Evolutionary conservation across 2,888 invertebrate species (phyloP).

Genomic region (Scaptomyza reducta): DNA sequence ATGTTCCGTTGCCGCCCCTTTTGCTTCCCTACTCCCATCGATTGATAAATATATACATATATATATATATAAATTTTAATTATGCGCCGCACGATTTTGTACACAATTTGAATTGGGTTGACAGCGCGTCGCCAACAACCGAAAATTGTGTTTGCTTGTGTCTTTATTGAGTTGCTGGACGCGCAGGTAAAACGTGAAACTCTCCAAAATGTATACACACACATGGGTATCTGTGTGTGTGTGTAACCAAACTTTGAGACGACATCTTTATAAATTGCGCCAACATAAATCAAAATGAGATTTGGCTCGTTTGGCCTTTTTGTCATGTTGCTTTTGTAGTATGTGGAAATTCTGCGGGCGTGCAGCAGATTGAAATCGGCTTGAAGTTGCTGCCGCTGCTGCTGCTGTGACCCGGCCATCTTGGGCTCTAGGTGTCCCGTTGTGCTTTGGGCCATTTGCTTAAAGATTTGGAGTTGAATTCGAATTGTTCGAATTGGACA

Average conservation of each 20-base stretch:
- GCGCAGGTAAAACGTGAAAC: conserved; percentile 68
- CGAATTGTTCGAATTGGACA: conserved; percentile 32
- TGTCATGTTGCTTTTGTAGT: too few species aligned
- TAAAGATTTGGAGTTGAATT: conserved; percentile 9
- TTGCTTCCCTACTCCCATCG: neutral
- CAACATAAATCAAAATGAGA: conserved; percentile 73
- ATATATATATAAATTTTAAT: conserved; percentile 68
- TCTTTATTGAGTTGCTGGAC: conserved; percentile 50
- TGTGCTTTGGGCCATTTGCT: conserved; percentile 48
- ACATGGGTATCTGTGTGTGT: conserved; percentile 25
- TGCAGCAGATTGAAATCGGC: conserved; percentile 64
- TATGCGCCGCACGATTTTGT: conserved; percentile 77
- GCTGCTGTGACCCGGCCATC: conserved; percentile 31
- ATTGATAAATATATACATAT: too few species aligned
- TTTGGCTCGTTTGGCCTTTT: conserved; percentile 28
- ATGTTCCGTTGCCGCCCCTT: conserved; percentile 3
- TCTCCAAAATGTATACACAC: conserved; percentile 37
- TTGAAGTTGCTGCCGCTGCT: conserved; percentile 14
- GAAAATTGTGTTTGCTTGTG: conserved; percentile 37
- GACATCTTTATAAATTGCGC: conserved; percentile 76
- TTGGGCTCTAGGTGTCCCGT: conserved; percentile 55
- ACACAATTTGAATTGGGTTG: conserved; percentile 80
- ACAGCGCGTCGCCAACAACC: conserved; percentile 52
- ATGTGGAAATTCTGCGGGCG: conserved; percentile 72
- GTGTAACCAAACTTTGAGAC: conserved; percentile 57